A percentile compares a stretch with the other conserved stretches of the same genome.
phyloP scores from a whole-genome alignment of 2,797 vertebrate species.

The Tragopan temminckii region DNA sequence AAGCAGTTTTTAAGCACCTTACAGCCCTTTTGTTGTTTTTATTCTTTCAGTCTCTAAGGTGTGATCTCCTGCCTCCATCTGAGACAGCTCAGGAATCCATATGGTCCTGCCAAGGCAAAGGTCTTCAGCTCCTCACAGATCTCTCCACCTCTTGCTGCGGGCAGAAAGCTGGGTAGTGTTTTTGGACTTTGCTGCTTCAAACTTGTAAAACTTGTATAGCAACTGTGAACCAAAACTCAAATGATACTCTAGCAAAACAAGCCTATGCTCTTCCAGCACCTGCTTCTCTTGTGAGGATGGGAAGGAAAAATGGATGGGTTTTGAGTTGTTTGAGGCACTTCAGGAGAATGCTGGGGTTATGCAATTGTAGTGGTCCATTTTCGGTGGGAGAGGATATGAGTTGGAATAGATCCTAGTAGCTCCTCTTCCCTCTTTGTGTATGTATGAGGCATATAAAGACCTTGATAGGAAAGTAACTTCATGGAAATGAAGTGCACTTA shows the following conservation, averaged over 20 bases:
- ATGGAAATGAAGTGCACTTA: not conserved
- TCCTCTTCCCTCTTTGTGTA: not conserved
- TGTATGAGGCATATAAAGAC: not conserved
- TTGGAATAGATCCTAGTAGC: not conserved
- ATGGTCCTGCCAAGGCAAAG: constrained; percentile 42
- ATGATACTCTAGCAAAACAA: not conserved
- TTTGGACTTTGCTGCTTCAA: not conserved
- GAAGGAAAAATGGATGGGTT: not conserved
- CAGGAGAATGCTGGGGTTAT: not conserved
- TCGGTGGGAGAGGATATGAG: not conserved
- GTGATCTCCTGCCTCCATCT: constrained; percentile 13
- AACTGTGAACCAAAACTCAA: constrained; percentile 9
- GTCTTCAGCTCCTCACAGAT: not conserved
- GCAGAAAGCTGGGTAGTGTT: constrained; percentile 8
- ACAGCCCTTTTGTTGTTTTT: constrained; percentile 9
- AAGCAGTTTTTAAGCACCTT: not conserved
- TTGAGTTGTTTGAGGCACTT: not conserved
- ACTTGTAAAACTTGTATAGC: constrained; percentile 39
- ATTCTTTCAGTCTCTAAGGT: not conserved
- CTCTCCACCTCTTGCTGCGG: constrained; percentile 22
- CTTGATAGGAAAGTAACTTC: not conserved
- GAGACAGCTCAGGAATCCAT: constrained; percentile 51
- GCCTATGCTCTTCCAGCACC: not conserved
- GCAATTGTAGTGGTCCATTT: not conserved
- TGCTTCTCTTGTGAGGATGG: not conserved